Percentiles rank a stretch among this genome's conserved stretches.
phyloP scores from a whole-genome alignment of 2,888 invertebrate species.

The Alentia gelatinosa region DNA sequence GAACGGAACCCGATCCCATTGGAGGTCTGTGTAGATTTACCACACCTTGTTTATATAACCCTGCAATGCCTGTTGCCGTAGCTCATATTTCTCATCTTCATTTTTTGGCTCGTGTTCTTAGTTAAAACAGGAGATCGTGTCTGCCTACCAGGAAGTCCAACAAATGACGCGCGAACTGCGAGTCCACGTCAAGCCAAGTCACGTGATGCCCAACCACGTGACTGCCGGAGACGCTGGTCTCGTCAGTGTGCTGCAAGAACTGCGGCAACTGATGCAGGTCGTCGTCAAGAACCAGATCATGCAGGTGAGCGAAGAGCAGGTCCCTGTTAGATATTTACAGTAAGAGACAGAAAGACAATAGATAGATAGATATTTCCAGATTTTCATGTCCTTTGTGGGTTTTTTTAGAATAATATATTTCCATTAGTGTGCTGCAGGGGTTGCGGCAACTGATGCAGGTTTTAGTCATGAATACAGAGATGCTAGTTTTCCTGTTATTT shows the following conservation, averaged over 20 bases:
- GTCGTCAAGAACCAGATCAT: slow-evolving; percentile 56
- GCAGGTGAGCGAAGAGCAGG: background rate
- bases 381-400: no score
- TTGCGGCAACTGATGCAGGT: slow-evolving; percentile 74
- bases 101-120: no score
- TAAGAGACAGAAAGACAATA: background rate
- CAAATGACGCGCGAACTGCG: slow-evolving; percentile 77
- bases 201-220: slow-evolving; percentile 52
- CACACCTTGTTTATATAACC: no score
- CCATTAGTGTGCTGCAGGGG: slow-evolving; percentile 73
- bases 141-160: slow-evolving; percentile 81
- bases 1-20: no score
- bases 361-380: no score
- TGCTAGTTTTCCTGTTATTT: no score
- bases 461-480: slow-evolving; percentile 59
- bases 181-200: slow-evolving; percentile 61
- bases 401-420: no score
- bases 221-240: slow-evolving; percentile 61
- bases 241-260: slow-evolving; percentile 70
- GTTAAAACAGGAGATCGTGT: slow-evolving; percentile 81
- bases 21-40: no score
- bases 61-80: no score
- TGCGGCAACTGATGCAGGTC: slow-evolving; percentile 74
- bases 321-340: no score
- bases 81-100: no score